A percentile compares a stretch with the other conserved stretches of the same genome.
Evolutionary conservation across 2,797 vertebrate genomes (phyloP).

Genomic region (Martes flavigula): DNA sequence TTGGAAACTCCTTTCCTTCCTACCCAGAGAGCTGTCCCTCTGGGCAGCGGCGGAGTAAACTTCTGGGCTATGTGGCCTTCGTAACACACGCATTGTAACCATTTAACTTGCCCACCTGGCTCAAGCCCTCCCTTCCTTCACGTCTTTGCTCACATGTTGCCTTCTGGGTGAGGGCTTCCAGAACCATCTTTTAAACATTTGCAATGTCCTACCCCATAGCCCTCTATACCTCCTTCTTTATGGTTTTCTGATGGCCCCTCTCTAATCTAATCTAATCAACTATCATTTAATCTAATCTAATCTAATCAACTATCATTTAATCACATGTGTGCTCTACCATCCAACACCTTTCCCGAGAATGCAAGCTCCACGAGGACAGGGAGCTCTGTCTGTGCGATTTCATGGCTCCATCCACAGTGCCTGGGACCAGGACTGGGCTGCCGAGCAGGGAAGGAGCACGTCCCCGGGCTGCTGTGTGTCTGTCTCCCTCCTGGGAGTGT

Average conservation of each 20-base stretch:
- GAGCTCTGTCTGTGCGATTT: too few species aligned
- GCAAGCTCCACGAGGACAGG: neutral
- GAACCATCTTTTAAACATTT: neutral
- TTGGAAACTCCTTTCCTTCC: neutral
- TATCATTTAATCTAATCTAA: neutral
- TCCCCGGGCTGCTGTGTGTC: too few species aligned
- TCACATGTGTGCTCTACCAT: neutral
- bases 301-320: neutral
- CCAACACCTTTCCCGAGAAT: too few species aligned
- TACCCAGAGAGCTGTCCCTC: neutral
- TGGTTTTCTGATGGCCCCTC: neutral
- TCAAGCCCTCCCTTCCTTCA: neutral
- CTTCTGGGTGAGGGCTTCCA: neutral
- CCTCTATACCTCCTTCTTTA: too few species aligned
- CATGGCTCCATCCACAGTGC: neutral
- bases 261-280: neutral
- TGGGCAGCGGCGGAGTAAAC: neutral
- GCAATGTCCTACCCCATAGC: neutral
- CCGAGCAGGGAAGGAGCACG: rapidly evolving
- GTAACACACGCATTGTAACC: neutral
- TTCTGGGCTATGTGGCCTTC: neutral
- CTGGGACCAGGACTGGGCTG: neutral
- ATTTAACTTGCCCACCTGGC: neutral
- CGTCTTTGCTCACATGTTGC: neutral
- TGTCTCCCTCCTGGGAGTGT: neutral